Evolutionary conservation across 2,797 vertebrate genomes (phyloP), one percentile per base, ranked within the genome.

Genomic region (Eospalax fontanierii): DNA sequence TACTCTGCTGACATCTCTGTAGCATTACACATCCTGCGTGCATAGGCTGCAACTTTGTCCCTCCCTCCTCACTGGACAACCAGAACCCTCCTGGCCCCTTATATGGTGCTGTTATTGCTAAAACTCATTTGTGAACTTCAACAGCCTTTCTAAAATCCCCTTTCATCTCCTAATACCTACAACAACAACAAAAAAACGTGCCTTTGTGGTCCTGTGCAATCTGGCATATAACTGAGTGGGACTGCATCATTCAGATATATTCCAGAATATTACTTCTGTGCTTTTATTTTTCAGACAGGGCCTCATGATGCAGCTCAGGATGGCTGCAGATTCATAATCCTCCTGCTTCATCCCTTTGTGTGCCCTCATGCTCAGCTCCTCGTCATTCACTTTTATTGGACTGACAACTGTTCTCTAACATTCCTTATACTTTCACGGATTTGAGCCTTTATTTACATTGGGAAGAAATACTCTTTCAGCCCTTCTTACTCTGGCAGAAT

Each of bases 81-180:
- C 0, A 24, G 21, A n/a, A n/a, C n/a, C n/a, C n/a, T n/a, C n/a
- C n/a, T n/a, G n/a, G 22, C 2, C 18, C 35, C 30, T 57, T 2
- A 19, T 16, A 33, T 24, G 24, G 63, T 59, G 38, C 12, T 70
- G 38, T 0, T 84, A 38, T 73, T 61, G 50, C 40, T 33, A 78
- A 96, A 88, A 59, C 26, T 61, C 85, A 54, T n/a, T 7, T 24
- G 54, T 28, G 33, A 70, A 54, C 50, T 18, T 38, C 38, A 35
- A 59, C 22, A n/a, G 61, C 16, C 46, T n/a, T 79, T 11, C 21
- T n/a, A 63, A 46, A 76, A 78, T 26, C 35, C 50, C 33, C 50
- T 38, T 76, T 85, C 21, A 76, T 11, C 12, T 63, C 6, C 26
- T 78, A 59, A 80, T 10, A 74, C 40, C 21, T 18, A 63, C 14